Evolutionary conservation across 2,888 invertebrate species (phyloP).

Genomic region (Polydesmus complanatus): DNA sequence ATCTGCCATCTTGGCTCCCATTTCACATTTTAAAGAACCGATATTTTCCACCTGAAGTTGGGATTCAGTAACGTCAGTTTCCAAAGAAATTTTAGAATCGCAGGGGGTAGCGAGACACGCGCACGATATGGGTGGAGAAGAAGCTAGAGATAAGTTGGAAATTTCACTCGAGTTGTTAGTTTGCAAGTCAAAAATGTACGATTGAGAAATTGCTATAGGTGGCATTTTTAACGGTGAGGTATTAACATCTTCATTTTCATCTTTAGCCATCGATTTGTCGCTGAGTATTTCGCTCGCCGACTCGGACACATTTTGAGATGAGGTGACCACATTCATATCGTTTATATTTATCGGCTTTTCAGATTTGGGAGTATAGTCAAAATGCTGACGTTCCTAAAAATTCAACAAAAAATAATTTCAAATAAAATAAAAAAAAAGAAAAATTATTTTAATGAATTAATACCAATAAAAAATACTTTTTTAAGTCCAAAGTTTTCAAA

Average conservation of each 20-base stretch:
- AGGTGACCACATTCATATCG: neutral
- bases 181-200: no score
- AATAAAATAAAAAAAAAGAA: no score
- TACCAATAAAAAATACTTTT: neutral
- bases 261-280: neutral
- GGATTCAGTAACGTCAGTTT: conserved; percentile 14
- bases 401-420: no score
- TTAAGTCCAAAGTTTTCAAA: neutral
- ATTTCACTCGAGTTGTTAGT: no score
- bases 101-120: neutral
- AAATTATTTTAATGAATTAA: no score
- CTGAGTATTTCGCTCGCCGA: neutral
- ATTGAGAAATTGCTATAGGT: no score
- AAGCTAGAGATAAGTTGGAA: no score
- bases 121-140: neutral
- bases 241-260: neutral
- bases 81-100: conserved; percentile 19
- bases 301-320: neutral
- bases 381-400: neutral
- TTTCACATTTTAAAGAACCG: no score
- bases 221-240: no score
- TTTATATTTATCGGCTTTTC: neutral
- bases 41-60: no score
- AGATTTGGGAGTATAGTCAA: neutral
- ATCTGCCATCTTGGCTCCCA: conserved; percentile 34